Evolutionary conservation across 23 tunicate species (phyloP).

Genomic region (Diplosoma virens): DNA sequence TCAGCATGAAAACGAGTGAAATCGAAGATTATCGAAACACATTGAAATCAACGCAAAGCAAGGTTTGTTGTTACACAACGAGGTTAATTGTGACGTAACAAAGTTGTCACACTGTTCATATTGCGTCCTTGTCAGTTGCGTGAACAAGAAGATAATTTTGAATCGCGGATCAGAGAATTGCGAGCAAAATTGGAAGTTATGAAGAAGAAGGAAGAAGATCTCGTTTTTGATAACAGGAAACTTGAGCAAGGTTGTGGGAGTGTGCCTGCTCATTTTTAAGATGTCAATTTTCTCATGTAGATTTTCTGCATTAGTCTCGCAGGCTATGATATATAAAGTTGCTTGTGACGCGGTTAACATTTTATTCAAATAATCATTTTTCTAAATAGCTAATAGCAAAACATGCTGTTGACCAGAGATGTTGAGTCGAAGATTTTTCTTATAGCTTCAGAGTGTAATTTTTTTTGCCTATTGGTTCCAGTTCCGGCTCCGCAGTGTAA

Average conservation of each 20-base stretch:
- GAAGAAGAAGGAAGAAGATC: constrained; percentile 13
- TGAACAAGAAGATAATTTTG: neutral
- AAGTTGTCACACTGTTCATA: neutral
- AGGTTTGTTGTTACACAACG: constrained; percentile 6
- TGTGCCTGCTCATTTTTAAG: no score
- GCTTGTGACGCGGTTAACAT: no score
- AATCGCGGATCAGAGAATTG: neutral
- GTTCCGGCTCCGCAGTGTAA: no score
- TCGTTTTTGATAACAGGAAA: neutral
- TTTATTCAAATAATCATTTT: no score
- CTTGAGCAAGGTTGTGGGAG: constrained; percentile 11
- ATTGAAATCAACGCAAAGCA: constrained; percentile 14
- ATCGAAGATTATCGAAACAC: constrained; percentile 4
- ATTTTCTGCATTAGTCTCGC: no score
- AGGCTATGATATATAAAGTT: no score
- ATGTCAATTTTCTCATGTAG: no score
- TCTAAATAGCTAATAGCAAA: no score
- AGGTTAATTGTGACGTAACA: neutral
- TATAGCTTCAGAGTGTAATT: no score
- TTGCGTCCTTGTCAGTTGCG: constrained; percentile 6
- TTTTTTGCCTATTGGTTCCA: no score
- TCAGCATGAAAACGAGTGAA: constrained; percentile 19
- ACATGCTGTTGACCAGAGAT: no score
- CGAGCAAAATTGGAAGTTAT: neutral
- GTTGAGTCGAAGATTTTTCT: no score